Conservation (phyloP, 2,113 vertebrate species). For the Dermatemys mawii region DNA sequence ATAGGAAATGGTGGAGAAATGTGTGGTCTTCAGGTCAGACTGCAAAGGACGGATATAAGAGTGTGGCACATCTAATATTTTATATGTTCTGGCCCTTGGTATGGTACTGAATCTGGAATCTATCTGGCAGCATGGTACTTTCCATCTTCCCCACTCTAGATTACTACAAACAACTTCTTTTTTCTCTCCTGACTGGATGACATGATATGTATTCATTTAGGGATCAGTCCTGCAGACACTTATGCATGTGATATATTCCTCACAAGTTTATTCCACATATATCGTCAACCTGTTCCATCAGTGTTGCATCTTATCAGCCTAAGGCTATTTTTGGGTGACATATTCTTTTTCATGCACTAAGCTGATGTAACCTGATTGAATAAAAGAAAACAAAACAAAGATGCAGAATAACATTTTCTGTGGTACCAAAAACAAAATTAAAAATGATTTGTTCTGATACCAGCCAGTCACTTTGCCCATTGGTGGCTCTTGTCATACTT, state of each 20-base stretch:
- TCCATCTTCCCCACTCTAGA: neutral
- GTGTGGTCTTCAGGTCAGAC: neutral
- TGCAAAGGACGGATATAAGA: neutral
- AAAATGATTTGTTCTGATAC: neutral
- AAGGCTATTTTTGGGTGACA: neutral
- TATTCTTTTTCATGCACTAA: neutral
- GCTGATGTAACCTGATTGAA: neutral
- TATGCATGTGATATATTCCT: neutral
- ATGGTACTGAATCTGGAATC: neutral
- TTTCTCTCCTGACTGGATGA: neutral
- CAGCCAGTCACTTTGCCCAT: constrained; percentile 17
- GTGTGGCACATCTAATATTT: neutral
- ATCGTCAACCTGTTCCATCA: neutral
- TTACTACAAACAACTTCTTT: neutral
- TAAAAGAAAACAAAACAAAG: neutral
- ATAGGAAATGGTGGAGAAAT: constrained; percentile 29
- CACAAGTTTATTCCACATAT: neutral
- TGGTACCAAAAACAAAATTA: neutral
- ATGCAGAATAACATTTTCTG: neutral
- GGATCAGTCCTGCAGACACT: neutral
- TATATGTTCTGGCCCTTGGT: neutral
- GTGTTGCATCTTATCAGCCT: neutral
- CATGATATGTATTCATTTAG: fast-evolving
- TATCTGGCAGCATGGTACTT: neutral
- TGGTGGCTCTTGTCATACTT: neutral